A percentile compares a stretch with the other conserved stretches of the same genome.
Conservation (phyloP, 2,888 invertebrate genomes). For the Diloba caeruleocephala region DNA sequence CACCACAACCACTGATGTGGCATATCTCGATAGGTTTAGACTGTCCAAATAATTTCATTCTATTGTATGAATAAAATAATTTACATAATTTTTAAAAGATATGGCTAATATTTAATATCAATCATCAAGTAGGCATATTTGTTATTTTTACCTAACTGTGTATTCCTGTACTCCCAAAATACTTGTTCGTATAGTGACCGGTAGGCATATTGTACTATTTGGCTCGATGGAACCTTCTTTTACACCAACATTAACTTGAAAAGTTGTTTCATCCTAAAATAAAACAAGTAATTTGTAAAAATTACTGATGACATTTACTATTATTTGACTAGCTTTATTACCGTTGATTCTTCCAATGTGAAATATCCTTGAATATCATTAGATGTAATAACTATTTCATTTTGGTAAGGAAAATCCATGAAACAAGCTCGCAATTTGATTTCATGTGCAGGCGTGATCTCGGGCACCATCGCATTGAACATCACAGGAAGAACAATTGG, state of each 20-base stretch:
- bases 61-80: constrained; percentile 40
- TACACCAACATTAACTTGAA: constrained; percentile 68
- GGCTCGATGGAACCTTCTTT: constrained; percentile 83
- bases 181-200: constrained; percentile 80
- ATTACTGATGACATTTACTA: background rate
- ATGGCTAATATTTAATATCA: no score
- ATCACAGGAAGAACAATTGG: constrained; percentile 86
- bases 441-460: constrained; percentile 82
- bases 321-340: constrained; percentile 2
- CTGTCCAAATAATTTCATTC: constrained; percentile 80
- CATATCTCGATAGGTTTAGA: constrained; percentile 81
- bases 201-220: constrained; percentile 76
- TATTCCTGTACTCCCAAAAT: constrained; percentile 81
- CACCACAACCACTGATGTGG: constrained; percentile 86
- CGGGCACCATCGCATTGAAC: constrained; percentile 85
- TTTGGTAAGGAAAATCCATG: constrained; percentile 86
- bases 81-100: background rate
- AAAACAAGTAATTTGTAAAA: no score
- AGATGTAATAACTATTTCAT: constrained; percentile 83
- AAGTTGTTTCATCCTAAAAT: constrained; percentile 62
- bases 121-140: no score
- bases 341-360: constrained; percentile 53
- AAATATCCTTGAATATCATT: constrained; percentile 79
- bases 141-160: constrained; percentile 65
- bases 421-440: constrained; percentile 89